Evolutionary conservation across 2,888 invertebrate species (phyloP).

Genomic region (Osmoderma eremita): DNA sequence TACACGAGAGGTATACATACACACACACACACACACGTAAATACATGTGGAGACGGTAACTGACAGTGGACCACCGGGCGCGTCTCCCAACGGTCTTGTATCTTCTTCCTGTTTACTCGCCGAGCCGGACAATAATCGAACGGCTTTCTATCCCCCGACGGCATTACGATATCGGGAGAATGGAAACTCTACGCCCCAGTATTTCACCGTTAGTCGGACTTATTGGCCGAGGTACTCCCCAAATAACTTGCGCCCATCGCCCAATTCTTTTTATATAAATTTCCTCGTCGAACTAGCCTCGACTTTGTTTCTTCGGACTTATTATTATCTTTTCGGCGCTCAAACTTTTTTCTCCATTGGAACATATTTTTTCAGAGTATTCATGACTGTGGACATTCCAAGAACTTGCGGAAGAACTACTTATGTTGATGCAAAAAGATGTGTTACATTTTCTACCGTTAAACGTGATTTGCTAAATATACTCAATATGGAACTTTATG

Average conservation of each 20-base stretch:
- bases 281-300: no score
- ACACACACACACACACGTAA: no score
- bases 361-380: no score
- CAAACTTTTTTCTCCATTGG: no score
- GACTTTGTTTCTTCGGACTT: no score
- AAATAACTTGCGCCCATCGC: constrained; percentile 47
- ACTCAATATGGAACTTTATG: no score
- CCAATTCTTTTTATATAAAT: constrained; percentile 13
- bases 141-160: constrained; percentile 51
- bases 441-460: no score
- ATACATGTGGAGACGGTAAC: constrained; percentile 48
- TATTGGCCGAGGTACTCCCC: constrained; percentile 53
- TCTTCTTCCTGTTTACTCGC: constrained; percentile 54
- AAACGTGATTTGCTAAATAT: no score
- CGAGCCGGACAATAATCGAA: constrained; percentile 54
- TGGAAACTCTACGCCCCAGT: constrained; percentile 45
- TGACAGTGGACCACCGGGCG: constrained; percentile 47
- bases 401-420: no score
- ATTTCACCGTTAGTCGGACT: constrained; percentile 52
- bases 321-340: no score
- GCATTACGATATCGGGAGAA: constrained; percentile 52
- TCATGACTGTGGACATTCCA: no score
- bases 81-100: constrained; percentile 52
- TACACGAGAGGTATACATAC: background rate
- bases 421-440: no score